Evolutionary conservation across 1,140 invertebrate genomes (phyloP), one percentile per base, ranked within the genome.

Genomic region (Heliothis virescens): DNA sequence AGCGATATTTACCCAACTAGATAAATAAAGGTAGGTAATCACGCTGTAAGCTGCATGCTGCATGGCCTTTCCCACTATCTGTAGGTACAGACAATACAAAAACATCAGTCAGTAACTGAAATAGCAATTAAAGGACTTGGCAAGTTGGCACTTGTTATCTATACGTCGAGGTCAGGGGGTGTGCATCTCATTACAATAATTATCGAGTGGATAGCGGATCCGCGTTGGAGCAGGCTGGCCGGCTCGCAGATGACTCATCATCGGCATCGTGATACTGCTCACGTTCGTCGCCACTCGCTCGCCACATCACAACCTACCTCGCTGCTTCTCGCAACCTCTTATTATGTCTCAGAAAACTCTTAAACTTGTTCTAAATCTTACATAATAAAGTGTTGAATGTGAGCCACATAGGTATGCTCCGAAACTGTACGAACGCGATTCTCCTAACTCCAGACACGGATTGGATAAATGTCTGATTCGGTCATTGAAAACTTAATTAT

Each of bases 81-180:
- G 34, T 41, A 41, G 34, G 34, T 41, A 41, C 5, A 41, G 18
- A 63, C 59, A 63, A 76, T 67, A 65, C 47, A 69, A 59, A 60
- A 73, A 72, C 77, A 75, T 13, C 63, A 57, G 79, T 83, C 75
- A 83, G 76, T 65, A 73, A 72, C 83, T 78, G 71, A 86, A 85
- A 82, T 77, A 65, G 82, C 80, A 59, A 85, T 88, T 85, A 88
- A 87, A 88, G 86, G 87, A 88, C 81, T 84, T 80, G 72, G 82
- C 62, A 79, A 81, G 63, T 60, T 26, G 16, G 16, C 26, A 55
- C 72, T 65, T 82, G 78, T 85, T 87, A 87, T 88, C 85, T 74
- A 59, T 60, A 79, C 77, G 48, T 73, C 72, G 83, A 78, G 83
- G 83, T 86, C 84, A 81, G 80, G 76, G 81, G 80, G 79, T 82